Base-by-base conservation (phyloP, 2,888 invertebrate genomes). In the Pantelozetes paolii region DNA sequence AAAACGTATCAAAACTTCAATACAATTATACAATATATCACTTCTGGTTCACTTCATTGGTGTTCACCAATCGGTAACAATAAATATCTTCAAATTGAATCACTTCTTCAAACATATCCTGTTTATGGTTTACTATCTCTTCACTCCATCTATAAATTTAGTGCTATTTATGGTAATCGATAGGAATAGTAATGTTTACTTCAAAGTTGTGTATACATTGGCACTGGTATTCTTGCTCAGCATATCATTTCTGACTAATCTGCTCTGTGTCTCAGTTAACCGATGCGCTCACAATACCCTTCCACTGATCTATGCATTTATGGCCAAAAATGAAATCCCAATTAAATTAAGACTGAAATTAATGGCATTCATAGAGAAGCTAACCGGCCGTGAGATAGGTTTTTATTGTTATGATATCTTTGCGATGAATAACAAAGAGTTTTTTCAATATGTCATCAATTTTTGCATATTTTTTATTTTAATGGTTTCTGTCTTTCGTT, bases 41-140 rank as follows among this genome's bases (percentile, higher is more conserved):
- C 11, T 15, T 15, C 15, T 45, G 18, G 2, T 45, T 2, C 6
- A 45, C 11, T 54, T 2, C 6, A 23, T 54, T 26, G 26, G 2
- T 15, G 8, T 23, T 13, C 54, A 54, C 13, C 54, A 54, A 9
- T 8, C 1, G 23, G 3, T 54, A 13, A 54, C 59, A 26, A 28
- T 28, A 15, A 30, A 28, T 59, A 15, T 59, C 26, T 1, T 15
- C 13, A 11, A 59, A 59, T 28, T 59, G 13, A 59, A 59, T 13
- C 1, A 59, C 1, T 59, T 59, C 30, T 30, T 59, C 30, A 59
- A 59, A 59, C 30, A 59, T 18, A 30, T 59, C 6, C 30, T 59
- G 20, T 59, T 59, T 59, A 59, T 59, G 59, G 30, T 59, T 30
- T 59, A 59, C 59, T 59, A 59, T 13, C 15, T 59, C 28, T 59